A percentile compares a stretch with the other conserved stretches of the same genome.
These are phyloP conservation scores for Euthynnus affinis DNA, from an alignment of 2,797 vertebrate genomes.

Conservation along the genomic window DNA sequence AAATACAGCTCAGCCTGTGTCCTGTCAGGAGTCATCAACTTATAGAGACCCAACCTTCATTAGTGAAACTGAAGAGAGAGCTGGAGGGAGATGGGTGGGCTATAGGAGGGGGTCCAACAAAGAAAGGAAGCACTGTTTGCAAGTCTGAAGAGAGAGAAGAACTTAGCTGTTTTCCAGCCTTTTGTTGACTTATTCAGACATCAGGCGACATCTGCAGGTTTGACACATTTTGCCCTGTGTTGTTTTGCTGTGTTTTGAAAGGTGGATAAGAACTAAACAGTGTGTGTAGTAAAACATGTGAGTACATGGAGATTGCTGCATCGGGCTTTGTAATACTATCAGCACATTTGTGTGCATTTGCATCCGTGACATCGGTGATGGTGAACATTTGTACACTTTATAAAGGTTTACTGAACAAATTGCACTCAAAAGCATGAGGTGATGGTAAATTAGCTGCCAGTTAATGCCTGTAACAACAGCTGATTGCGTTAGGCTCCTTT, in stretches of 20 bases:
- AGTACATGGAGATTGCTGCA: constrained; percentile 6
- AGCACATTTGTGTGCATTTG: neutral
- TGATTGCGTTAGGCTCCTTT: neutral
- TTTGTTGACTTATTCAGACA: neutral
- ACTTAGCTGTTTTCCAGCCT: constrained; percentile 6
- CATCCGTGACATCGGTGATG: neutral
- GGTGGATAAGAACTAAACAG: neutral
- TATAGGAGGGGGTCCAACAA: constrained; percentile 3
- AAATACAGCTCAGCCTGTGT: constrained; percentile 1
- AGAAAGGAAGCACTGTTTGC: constrained; percentile 10
- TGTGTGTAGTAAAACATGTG: neutral
- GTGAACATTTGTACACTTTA: neutral
- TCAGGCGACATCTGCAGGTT: constrained; percentile 11
- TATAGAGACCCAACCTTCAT: neutral
- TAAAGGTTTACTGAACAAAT: neutral
- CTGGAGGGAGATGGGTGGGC: neutral
- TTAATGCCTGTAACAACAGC: too few relatives aligned
- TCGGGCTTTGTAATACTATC: neutral
- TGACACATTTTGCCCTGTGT: neutral
- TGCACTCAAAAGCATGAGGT: neutral
- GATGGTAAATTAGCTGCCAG: neutral
- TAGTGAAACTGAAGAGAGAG: neutral
- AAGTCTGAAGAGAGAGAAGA: constrained; percentile 1
- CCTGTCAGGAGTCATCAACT: constrained; percentile 48
- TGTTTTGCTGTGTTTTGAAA: neutral